These are phyloP conservation scores for Acrocephalus scirpaceus DNA, from an alignment of 2,797 vertebrate genomes.

Conservation along the genomic window DNA sequence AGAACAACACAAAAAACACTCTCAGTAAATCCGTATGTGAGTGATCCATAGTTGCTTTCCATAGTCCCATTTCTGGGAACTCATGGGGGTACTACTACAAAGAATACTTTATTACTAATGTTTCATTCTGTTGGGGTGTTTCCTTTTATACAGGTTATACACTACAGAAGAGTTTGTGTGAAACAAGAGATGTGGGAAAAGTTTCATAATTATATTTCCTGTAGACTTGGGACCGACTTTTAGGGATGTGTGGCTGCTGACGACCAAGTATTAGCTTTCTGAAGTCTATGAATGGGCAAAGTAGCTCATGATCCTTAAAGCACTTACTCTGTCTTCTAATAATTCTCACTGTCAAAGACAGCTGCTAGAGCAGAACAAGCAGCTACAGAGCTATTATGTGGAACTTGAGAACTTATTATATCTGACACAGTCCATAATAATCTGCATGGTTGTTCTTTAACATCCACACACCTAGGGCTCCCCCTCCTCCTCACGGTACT, in stretches of 20 bases:
- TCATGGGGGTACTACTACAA: not conserved
- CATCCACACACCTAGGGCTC: not conserved
- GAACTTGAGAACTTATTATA: not conserved
- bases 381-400: not conserved
- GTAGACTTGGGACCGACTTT: not conserved
- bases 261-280: not conserved
- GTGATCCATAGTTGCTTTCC: not conserved
- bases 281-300: not conserved
- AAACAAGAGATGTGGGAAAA: not conserved
- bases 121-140: not conserved
- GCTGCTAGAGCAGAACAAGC: not conserved
- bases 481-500: not conserved
- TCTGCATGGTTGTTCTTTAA: not conserved
- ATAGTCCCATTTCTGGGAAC: not conserved
- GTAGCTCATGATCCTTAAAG: not conserved
- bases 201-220: not conserved
- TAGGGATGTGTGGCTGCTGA: not conserved
- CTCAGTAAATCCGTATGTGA: not conserved
- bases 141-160: not conserved
- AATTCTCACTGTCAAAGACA: not conserved
- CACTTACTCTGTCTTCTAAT: not conserved
- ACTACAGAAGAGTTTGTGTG: not conserved
- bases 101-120: not conserved
- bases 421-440: not conserved
- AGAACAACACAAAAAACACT: not conserved